Base-by-base conservation (phyloP, 2,113 vertebrate species). In the Parus major region DNA sequence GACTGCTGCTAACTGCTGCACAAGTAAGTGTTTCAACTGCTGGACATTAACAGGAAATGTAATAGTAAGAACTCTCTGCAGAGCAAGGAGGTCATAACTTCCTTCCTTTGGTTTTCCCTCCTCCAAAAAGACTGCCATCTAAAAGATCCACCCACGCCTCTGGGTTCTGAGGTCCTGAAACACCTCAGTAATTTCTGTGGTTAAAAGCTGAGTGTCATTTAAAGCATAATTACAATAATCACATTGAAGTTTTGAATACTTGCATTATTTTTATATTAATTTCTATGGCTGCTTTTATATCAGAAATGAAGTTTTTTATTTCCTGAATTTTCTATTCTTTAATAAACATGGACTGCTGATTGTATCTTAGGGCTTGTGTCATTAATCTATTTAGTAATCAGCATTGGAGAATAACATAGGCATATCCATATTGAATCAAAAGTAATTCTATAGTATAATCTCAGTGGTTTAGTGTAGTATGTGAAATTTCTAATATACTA, bases 71-170 rank as follows among this genome's bases (percentile, higher is more conserved):
- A 15, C 60, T 20, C 71, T 94, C 68, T 0, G 0, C 68, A 70
- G 64, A 71, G 56, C 76, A 93, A 75, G 91, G 68, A 93, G 92
- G 88, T 90, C 39, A 44, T 50, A 83, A 91, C 92, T 96, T 97
- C 92, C 95, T 96, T 96, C 82, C 88, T 97, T 93, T 95, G 88
- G 86, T 83, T 96, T 95, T 97, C 82, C 95, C 91, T 86, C 91
- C 91, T 94, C 88, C 93, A 75, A 52, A 88, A 66, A 81, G 60
- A 18, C 82, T 83, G 88, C 82, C 90, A 55, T 94, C 92, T 88
- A 11, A 73, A 80, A 92, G 41, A 94, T 50, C 79, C 80, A 88
- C 80, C 80, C 86, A 75, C 3, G 0, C 44, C 80, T 94, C 80
- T 90, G 92, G 80, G 82, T 86, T 93, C 80, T 84, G 86, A 93